Percentiles rank a stretch among this genome's conserved stretches.
Conservation (phyloP, 2,113 vertebrate species). For the Corythornis vintsioides region DNA sequence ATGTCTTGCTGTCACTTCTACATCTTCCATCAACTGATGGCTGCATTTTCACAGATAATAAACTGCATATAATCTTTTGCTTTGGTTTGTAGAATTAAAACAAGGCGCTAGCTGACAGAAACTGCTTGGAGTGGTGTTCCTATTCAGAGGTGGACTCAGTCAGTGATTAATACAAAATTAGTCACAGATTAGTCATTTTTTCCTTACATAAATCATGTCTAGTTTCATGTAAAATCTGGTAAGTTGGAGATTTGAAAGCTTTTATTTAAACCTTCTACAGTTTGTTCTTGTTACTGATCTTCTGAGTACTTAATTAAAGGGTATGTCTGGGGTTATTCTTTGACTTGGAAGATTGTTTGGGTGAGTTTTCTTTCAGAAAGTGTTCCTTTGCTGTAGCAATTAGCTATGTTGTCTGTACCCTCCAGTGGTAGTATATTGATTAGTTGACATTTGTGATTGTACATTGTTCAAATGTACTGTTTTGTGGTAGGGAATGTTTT, state of each 20-base stretch:
- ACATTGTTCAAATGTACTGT: neutral
- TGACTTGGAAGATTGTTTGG: neutral
- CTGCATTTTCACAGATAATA: neutral
- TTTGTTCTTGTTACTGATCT: neutral
- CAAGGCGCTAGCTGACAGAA: neutral
- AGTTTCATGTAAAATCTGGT: neutral
- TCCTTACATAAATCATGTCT: neutral
- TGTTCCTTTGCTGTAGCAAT: neutral
- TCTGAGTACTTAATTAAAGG: neutral
- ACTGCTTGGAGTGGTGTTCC: neutral
- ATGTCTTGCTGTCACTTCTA: neutral
- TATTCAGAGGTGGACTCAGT: neutral
- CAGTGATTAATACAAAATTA: constrained; percentile 10
- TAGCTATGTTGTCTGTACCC: neutral
- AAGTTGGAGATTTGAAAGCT: neutral
- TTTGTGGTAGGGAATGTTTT: neutral
- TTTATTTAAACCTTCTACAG: neutral
- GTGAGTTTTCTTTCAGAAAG: neutral
- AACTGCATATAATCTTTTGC: neutral
- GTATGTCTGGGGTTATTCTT: neutral
- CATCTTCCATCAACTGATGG: neutral
- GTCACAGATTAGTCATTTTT: constrained; percentile 13
- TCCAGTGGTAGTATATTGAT: neutral
- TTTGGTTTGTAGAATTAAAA: neutral
- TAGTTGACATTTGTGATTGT: neutral